Conservation (phyloP, 1,140 invertebrate species). For the Ceratoteleas bidentatus region DNA sequence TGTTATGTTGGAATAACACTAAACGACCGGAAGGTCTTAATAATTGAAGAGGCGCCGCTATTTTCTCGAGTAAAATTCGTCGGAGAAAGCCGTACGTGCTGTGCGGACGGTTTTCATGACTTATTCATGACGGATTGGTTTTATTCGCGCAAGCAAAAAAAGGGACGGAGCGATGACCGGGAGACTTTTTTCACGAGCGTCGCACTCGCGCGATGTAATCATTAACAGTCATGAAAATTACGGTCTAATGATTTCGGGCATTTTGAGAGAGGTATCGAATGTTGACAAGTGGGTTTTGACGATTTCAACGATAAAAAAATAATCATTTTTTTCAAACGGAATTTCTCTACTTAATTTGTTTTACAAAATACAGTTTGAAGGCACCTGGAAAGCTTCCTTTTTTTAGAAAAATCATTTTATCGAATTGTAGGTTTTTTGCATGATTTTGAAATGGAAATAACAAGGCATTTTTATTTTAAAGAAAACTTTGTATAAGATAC, state of each 20-base stretch:
- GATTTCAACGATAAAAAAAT: too few relatives aligned
- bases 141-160: slow-evolving; percentile 36
- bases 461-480: too few relatives aligned
- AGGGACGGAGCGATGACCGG: slow-evolving; percentile 39
- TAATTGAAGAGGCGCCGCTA: slow-evolving; percentile 49
- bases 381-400: too few relatives aligned
- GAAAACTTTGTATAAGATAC: too few relatives aligned
- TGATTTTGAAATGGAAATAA: too few relatives aligned
- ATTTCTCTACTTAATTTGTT: too few relatives aligned
- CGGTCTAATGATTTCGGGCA: slow-evolving; percentile 6
- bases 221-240: slow-evolving; percentile 26
- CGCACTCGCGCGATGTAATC: slow-evolving; percentile 22
- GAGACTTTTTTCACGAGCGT: slow-evolving; percentile 12
- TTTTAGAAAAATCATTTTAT: too few relatives aligned
- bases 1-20: slow-evolving; percentile 51
- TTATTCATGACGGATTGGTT: slow-evolving; percentile 66
- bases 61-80: slow-evolving; percentile 56
- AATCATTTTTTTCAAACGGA: too few relatives aligned
- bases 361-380: too few relatives aligned
- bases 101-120: slow-evolving; percentile 61
- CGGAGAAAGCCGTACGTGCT: slow-evolving; percentile 48
- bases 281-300: too few relatives aligned
- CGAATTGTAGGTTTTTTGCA: too few relatives aligned
- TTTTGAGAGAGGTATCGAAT: neutral
- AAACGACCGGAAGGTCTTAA: slow-evolving; percentile 62